Percentiles rank a stretch among this genome's conserved stretches.
Evolutionary conservation across 2,113 vertebrate species (phyloP).

Genomic region (Lepus europaeus): DNA sequence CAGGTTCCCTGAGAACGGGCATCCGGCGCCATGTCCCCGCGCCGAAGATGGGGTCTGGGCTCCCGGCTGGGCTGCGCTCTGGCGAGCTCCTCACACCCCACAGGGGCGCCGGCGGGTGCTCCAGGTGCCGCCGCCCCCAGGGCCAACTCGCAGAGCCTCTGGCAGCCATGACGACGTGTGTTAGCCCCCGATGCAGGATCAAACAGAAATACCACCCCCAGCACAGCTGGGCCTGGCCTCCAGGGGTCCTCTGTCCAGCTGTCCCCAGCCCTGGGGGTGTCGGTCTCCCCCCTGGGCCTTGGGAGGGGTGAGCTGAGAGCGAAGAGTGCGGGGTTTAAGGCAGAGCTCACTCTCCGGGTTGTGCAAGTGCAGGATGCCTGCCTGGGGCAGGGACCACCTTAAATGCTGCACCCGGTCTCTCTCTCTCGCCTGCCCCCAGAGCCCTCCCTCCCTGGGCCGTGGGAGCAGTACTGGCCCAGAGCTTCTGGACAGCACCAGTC

Average conservation of each 20-base stretch:
- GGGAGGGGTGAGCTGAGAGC: not conserved
- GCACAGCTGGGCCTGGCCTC: not conserved
- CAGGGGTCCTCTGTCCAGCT: fast-evolving
- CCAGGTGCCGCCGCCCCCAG: no score
- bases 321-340: fast-evolving
- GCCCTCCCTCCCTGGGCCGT: not conserved
- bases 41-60: no score
- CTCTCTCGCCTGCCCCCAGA: fast-evolving
- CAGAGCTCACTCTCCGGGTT: fast-evolving
- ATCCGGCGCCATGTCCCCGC: no score
- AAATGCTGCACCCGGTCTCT: fast-evolving
- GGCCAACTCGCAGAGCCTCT: no score
- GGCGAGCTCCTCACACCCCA: no score
- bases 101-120: no score
- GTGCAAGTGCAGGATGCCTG: fast-evolving
- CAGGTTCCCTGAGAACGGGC: no score
- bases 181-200: not conserved
- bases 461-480: not conserved
- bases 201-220: not conserved
- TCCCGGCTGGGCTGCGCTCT: no score
- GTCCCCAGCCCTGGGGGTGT: no score
- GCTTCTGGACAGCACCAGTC: not conserved
- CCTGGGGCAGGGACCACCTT: fast-evolving
- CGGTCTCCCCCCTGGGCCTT: not conserved
- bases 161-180: not conserved